A percentile compares a stretch with the other conserved stretches of the same genome.
Evolutionary conservation across 2,888 invertebrate species (phyloP).

Genomic region (Artemia sp.): DNA sequence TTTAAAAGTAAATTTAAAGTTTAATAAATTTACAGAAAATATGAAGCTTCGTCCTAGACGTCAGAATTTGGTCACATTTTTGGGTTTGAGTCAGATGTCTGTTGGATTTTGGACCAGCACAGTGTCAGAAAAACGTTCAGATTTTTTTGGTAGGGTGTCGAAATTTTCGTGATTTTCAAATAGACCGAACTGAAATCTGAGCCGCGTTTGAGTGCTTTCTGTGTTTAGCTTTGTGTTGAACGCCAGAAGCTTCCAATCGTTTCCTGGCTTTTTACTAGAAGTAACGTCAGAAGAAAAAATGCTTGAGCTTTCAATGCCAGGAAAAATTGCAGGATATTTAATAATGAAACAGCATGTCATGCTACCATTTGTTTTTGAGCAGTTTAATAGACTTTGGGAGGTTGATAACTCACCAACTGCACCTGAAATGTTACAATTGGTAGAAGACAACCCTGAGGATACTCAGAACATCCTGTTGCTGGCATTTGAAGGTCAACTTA

Average conservation of each 20-base stretch:
- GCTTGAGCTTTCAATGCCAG: not conserved
- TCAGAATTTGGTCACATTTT: too few relatives aligned
- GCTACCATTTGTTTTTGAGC: not conserved
- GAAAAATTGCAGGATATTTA: not conserved
- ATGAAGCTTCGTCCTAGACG: too few relatives aligned
- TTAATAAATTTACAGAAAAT: too few relatives aligned
- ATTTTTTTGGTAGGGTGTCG: too few relatives aligned
- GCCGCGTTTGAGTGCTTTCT: conserved; percentile 4
- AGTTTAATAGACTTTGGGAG: conserved; percentile 15
- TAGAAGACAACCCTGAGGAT: not conserved
- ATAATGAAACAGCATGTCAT: conserved; percentile 11
- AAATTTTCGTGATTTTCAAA: too few relatives aligned
- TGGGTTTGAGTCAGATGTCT: too few relatives aligned
- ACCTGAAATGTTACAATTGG: conserved; percentile 11
- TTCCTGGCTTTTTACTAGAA: not conserved
- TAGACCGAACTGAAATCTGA: not conserved
- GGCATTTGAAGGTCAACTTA: not conserved
- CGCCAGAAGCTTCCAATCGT: too few relatives aligned
- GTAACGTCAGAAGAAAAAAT: not conserved
- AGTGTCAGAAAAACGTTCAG: too few relatives aligned
- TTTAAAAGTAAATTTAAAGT: too few relatives aligned
- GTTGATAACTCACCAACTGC: not conserved
- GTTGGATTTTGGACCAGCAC: too few relatives aligned
- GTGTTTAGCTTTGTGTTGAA: not conserved
- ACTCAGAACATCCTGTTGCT: not conserved